Conservation (phyloP, 2,797 vertebrate genomes). For the Periparus ater region DNA sequence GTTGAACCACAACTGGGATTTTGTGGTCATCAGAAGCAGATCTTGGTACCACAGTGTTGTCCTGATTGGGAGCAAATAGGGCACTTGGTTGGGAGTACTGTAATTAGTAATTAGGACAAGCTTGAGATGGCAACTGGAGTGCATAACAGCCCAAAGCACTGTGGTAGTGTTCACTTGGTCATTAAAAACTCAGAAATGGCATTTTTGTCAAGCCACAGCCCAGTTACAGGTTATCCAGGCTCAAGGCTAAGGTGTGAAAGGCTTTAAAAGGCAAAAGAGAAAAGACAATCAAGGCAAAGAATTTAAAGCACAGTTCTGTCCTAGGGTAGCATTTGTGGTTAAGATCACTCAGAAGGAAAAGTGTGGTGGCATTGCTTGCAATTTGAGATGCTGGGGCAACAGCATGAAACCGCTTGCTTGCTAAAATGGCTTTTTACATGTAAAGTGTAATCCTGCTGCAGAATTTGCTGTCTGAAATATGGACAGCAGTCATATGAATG, state of each 20-base stretch:
- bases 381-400: neutral
- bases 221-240: neutral
- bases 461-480: neutral
- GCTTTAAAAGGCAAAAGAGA: neutral
- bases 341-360: neutral
- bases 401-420: neutral
- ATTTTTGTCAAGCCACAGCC: conserved; percentile 21
- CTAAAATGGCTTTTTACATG: neutral
- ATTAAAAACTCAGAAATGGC: neutral
- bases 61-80: neutral
- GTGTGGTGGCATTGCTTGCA: fast-evolving
- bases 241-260: neutral
- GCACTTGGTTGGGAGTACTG: neutral
- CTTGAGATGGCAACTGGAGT: neutral
- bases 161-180: neutral
- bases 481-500: neutral
- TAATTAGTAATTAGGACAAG: neutral
- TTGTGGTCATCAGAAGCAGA: neutral
- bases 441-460: neutral
- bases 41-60: neutral
- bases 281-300: neutral
- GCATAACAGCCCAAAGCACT: neutral
- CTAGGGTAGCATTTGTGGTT: conserved; percentile 17
- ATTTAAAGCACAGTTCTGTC: neutral
- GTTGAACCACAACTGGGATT: neutral